Percentiles rank a stretch among this genome's conserved stretches.
Conservation (phyloP, 2,113 vertebrate species). For the Elaphurus davidianus region DNA sequence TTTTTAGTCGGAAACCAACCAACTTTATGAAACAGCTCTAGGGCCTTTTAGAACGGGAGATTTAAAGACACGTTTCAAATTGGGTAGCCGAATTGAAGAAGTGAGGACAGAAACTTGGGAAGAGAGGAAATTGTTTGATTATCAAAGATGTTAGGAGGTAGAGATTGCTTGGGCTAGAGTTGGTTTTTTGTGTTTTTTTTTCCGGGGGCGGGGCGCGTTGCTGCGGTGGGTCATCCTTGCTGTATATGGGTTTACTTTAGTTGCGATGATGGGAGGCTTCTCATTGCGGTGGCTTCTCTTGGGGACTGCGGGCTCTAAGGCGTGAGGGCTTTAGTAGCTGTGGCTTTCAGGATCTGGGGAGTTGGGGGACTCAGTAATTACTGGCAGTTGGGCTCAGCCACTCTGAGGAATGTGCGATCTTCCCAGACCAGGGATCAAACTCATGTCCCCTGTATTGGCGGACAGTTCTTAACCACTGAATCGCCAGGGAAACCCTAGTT, state of each 20-base stretch:
- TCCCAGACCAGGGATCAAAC: neutral
- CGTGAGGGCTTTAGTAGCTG: neutral
- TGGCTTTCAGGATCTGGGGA: neutral
- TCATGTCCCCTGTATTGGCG: neutral
- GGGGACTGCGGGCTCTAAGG: neutral
- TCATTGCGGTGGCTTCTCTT: neutral
- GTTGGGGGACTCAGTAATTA: neutral
- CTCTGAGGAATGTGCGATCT: neutral
- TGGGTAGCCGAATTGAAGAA: neutral
- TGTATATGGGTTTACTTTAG: neutral
- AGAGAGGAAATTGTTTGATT: neutral
- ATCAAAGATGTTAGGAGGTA: neutral
- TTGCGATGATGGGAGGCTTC: neutral
- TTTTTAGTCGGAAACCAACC: neutral
- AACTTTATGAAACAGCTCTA: neutral
- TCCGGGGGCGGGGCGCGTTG: neutral
- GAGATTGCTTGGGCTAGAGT: neutral
- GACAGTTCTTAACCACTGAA: neutral
- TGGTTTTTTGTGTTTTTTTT: neutral
- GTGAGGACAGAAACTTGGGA: neutral
- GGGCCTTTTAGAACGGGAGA: neutral
- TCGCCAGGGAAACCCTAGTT: neutral
- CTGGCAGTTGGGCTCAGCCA: neutral
- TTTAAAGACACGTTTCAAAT: neutral
- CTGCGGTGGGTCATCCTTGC: neutral